Percentiles rank a stretch among this genome's conserved stretches.
These are phyloP conservation scores for Scomber japonicus DNA, from an alignment of 2,113 vertebrate species.

Conservation along the genomic window DNA sequence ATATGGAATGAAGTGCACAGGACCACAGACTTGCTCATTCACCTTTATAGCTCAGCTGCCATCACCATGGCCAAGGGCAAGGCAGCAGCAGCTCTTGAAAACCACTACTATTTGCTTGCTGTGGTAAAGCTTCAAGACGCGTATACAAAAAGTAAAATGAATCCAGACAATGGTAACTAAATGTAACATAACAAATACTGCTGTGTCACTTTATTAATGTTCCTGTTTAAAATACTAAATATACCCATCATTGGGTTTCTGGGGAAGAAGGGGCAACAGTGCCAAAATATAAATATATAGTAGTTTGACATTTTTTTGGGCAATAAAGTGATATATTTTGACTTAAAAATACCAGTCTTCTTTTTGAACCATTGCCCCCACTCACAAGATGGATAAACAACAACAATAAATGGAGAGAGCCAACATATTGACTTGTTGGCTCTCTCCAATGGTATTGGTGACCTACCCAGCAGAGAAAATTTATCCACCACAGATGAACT, in stretches of 20 bases:
- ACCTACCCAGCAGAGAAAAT: too few species aligned
- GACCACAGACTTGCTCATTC: constrained; percentile 11
- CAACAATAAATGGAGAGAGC: too few species aligned
- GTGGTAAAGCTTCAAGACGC: neutral
- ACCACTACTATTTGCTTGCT: neutral
- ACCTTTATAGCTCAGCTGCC: constrained; percentile 43
- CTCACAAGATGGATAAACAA: too few species aligned
- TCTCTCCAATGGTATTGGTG: too few species aligned
- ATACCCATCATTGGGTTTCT: neutral
- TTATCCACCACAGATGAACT: too few species aligned
- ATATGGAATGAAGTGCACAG: constrained; percentile 39
- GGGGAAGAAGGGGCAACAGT: neutral
- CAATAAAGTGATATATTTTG: too few species aligned
- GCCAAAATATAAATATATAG: neutral
- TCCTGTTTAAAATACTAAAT: neutral
- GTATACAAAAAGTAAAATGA: neutral
- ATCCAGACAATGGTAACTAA: neutral
- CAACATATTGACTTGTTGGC: too few species aligned
- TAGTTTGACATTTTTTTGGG: too few species aligned
- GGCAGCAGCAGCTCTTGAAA: constrained; percentile 38
- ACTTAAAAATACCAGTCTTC: too few species aligned
- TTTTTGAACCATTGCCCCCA: too few species aligned
- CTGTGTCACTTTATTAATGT: neutral
- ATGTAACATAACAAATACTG: neutral
- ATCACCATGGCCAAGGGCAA: constrained; percentile 20